These are phyloP conservation scores for Colistium nudipinnis DNA, from an alignment of 2,113 vertebrate species.

Conservation along the genomic window DNA sequence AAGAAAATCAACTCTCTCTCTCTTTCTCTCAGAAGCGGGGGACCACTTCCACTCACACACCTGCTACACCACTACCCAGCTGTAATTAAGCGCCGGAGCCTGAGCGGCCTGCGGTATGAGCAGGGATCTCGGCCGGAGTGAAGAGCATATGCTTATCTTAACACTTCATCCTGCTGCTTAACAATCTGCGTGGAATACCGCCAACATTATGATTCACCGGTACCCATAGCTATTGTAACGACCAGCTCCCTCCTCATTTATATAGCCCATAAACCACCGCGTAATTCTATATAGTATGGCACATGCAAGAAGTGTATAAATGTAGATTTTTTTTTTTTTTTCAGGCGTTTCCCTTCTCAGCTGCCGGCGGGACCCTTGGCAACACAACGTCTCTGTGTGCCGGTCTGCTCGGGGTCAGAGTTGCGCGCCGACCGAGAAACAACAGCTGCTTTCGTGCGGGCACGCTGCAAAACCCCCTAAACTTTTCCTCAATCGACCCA, in stretches of 20 bases:
- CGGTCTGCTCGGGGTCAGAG: too few species aligned
- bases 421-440: too few species aligned
- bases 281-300: background rate
- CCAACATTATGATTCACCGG: conserved; percentile 18
- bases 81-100: conserved; percentile 46
- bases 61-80: conserved; percentile 18
- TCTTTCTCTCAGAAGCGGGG: background rate
- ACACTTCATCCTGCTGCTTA: conserved; percentile 27
- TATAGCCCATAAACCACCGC: background rate
- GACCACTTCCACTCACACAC: conserved; percentile 4
- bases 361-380: too few species aligned
- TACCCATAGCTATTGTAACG: background rate
- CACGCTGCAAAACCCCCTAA: background rate
- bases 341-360: too few species aligned
- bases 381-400: too few species aligned
- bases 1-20: background rate
- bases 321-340: too few species aligned
- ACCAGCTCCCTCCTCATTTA: background rate
- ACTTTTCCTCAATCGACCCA: background rate
- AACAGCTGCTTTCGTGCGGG: too few species aligned
- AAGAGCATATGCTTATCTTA: conserved; percentile 41
- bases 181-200: conserved; percentile 9
- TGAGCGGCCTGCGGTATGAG: conserved; percentile 23
- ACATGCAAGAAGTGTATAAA: conserved; percentile 11
- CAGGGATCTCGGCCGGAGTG: conserved; percentile 26